These are phyloP conservation scores for Cheilosia vernalis DNA, from an alignment of 2,888 invertebrate species.

Conservation along the genomic window DNA sequence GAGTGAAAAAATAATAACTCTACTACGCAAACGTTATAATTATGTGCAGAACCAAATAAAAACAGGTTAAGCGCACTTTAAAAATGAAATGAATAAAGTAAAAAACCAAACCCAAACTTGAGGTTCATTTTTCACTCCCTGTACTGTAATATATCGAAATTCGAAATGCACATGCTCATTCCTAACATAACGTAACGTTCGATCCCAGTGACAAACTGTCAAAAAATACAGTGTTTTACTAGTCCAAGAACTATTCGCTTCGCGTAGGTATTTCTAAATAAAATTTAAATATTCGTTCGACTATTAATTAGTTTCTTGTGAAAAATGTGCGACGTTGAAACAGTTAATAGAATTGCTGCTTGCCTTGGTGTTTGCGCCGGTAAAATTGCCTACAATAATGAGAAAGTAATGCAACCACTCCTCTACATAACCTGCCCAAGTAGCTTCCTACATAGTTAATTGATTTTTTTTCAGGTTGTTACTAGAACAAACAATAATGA, in stretches of 20 bases:
- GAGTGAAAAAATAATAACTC: no score
- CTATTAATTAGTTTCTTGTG: not conserved
- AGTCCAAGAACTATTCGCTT: not conserved
- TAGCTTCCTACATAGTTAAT: not conserved
- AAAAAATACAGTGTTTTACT: constrained; percentile 19
- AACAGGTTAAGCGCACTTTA: no score
- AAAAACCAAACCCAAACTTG: no score
- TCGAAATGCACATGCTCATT: constrained; percentile 10
- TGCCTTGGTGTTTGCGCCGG: constrained; percentile 85
- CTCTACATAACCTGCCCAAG: constrained; percentile 26
- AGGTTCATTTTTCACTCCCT: not conserved
- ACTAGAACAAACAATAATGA: constrained; percentile 84
- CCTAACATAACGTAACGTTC: constrained; percentile 24
- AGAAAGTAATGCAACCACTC: constrained; percentile 81
- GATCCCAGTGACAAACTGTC: constrained; percentile 3
- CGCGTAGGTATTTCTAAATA: constrained; percentile 16
- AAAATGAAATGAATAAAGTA: no score
- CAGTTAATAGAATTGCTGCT: constrained; percentile 84
- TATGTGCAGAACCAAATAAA: no score
- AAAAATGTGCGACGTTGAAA: constrained; percentile 81
- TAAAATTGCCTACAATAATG: constrained; percentile 85
- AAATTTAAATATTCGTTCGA: not conserved
- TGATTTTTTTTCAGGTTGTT: constrained; percentile 82
- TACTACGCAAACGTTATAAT: no score
- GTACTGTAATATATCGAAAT: constrained; percentile 32